Evolutionary conservation across 2,797 vertebrate species (phyloP), one percentile per base, ranked within the genome.

Genomic region (Remorina albescens): DNA sequence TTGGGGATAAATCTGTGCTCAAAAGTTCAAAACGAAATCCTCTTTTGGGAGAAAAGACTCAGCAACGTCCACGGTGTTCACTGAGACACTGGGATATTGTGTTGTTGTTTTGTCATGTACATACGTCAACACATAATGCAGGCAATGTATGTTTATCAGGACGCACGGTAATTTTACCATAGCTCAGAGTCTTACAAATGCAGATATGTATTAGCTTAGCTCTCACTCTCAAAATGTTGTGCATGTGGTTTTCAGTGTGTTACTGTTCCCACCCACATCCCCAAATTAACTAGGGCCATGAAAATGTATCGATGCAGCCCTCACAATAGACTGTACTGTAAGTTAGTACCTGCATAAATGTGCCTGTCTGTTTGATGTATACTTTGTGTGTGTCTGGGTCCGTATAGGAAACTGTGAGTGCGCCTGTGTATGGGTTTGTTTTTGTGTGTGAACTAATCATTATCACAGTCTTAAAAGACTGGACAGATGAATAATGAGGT

Each of bases 241-340:
- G 21, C 19, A 26, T 23, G 3, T 10, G 36, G 34, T 36, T 36
- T 2, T 65, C 16, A n/a, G 30, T 61, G 58, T 63, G 56, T 71
- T 59, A 46, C 41, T 53, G 15, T 54, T 76, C 68, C 69, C 58
- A 50, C 67, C 58, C 65, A 60, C 47, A 57, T 62, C 53, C 69
- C 78, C 76, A 74, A 36, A 66, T 32, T 74, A 10, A 3, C 21
- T 2, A 1, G 26, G 71, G 67, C 68, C n/a, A 71, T 79, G 75
- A 73, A 57, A 83, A 84, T 86, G 73, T 83, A 75, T 86, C 81
- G 84, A n/a, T n/a, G n/a, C 42, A 42, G 44, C 7, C 4, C 58
- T 63, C 42, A 53, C 36, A 28, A 58, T 65, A 44, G 18, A 34
- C 61, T 69, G 62, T 58, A 34, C 61, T 69, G 62, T 58, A 72